Base-by-base conservation (phyloP, 1,140 invertebrate species). In the Schlechtendalia chinensis region DNA sequence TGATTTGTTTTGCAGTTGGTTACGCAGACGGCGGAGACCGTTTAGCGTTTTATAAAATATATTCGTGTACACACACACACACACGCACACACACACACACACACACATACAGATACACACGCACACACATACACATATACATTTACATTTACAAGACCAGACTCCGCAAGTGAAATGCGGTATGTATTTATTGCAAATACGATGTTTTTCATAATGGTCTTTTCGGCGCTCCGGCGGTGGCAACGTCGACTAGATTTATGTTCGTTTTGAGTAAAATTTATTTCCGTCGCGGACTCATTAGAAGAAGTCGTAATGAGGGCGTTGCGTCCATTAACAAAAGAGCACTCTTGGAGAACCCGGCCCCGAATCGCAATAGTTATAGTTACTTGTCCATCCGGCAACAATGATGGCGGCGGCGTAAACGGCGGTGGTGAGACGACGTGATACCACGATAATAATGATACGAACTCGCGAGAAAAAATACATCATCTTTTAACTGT, bases 281-380 rank as follows among this genome's bases (percentile, higher is more conserved):
- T 53, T 53, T 71, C 67, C 17, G 27, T 27, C 47, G 47, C 10
- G 45, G 67, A 71, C 67, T 71, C 45, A 53, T 71, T 53, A 53
- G 67, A 71, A 71, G 22, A 71, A 71, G 47, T 45, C 45, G 67
- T 71, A 53, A 71, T 53, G 67, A 53, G 67, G 45, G 67, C 47
- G 67, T 71, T 8, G 24, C 12, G 67, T 71, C 67, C 67, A 71
- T 71, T 71, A 71, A 53, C 24, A 53, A 53, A 27, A 53, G 17
- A 53, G 67, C 47, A 53, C 67, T 71, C 47, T 71, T 29, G 45
- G 47, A 27, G 24, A 27, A 71, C 67, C 22, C 67, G 32, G 19
- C 65, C 65, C 24, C 45, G 67, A 71, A 27, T 53, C 8, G 24
- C n/a, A 27, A 32, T 65, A 16, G 59, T 39, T 63, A 29, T 63